These are phyloP conservation scores for Stichodactyla mertensii DNA, from an alignment of 64 coral and sea anemone genomes.

Conservation along the genomic window DNA sequence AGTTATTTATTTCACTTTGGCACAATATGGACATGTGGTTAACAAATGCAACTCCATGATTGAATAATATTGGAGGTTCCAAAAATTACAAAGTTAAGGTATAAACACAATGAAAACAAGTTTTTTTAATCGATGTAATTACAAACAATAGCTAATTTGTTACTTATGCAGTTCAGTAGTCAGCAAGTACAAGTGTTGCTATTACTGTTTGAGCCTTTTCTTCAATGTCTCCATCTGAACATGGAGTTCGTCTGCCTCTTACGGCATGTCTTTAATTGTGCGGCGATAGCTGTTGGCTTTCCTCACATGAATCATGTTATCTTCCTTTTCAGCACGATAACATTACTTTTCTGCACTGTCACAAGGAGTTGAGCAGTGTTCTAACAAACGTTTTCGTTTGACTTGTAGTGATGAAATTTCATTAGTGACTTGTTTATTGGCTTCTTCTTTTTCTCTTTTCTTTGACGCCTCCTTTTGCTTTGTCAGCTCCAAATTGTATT, in stretches of 20 bases:
- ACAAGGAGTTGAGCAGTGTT: slow-evolving; percentile 10
- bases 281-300: slow-evolving; percentile 38
- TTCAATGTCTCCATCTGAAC: slow-evolving; percentile 27
- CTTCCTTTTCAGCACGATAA: slow-evolving; percentile 42
- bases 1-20: no score
- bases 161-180: no score
- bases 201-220: slow-evolving; percentile 34
- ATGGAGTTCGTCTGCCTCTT: slow-evolving; percentile 38
- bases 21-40: no score
- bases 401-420: slow-evolving; percentile 27
- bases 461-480: background rate
- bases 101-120: no score
- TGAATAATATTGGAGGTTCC: no score
- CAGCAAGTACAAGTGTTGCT: no score
- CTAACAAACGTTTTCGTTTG: slow-evolving; percentile 35
- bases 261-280: slow-evolving; percentile 35
- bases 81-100: no score
- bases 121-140: no score
- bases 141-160: no score
- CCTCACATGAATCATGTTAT: slow-evolving; percentile 31
- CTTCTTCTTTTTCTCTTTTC: slow-evolving; percentile 7
- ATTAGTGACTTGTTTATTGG: slow-evolving; percentile 8
- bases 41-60: no score
- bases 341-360: slow-evolving; percentile 28
- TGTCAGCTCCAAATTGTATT: slow-evolving; percentile 20